A percentile compares a stretch with the other conserved stretches of the same genome.
Evolutionary conservation across 2,113 vertebrate genomes (phyloP).

Genomic region (Erythrolamprus reginae): DNA sequence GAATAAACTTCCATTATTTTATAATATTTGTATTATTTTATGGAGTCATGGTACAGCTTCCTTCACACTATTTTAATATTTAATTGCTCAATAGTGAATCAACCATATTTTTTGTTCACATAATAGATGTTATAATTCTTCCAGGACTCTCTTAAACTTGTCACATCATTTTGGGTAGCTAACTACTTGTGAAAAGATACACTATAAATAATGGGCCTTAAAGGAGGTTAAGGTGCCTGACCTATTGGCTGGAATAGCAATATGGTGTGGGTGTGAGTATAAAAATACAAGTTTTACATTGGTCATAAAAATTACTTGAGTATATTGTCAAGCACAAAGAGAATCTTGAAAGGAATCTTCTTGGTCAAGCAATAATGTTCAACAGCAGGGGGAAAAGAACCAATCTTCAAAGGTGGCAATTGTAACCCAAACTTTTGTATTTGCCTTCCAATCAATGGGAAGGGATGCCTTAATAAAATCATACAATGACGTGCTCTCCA

Average conservation of each 20-base stretch:
- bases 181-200: not conserved
- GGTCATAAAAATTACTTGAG: not conserved
- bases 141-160: not conserved
- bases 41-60: not conserved
- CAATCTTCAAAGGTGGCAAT: not conserved
- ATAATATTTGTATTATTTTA: not conserved
- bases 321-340: not conserved
- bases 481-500: too few species aligned
- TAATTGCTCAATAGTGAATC: not conserved
- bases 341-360: not conserved
- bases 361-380: not conserved
- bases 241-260: not conserved
- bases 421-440: not conserved
- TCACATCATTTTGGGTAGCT: not conserved
- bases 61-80: not conserved
- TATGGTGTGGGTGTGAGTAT: not conserved
- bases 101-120: not conserved
- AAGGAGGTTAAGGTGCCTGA: not conserved
- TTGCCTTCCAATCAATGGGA: not conserved
- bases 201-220: not conserved
- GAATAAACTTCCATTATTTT: not conserved
- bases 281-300: not conserved
- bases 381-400: not conserved
- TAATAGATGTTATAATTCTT: not conserved
- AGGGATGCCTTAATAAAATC: not conserved